Evolutionary conservation across 2,113 vertebrate species (phyloP), one percentile per base, ranked within the genome.

Genomic region (Seriola aureovittata): DNA sequence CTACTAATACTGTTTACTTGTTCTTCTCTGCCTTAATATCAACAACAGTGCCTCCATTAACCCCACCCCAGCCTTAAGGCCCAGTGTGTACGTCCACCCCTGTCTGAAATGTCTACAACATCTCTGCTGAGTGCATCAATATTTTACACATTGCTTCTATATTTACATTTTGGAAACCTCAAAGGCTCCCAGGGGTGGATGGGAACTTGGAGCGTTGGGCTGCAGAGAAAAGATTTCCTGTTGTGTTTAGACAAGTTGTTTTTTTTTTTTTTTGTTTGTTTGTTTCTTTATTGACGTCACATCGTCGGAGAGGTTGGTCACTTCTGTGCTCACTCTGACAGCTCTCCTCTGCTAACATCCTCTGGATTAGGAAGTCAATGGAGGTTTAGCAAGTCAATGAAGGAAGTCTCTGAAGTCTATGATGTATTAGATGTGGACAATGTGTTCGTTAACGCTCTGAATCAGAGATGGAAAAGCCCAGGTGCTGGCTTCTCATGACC

Each of bases 101-200:
- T 12, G 3, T 69, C 29, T 80, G 55, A 74, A 80, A 85, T 48
- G 74, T 87, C 82, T 78, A 70, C 78, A 87, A 50, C 57, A 72
- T 83, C 76, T 74, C 78, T 50, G 58, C 78, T 21, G 38, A 87
- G 58, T 5, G 14, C 85, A 89, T 91, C 42, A 85, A 90, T 91
- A 88, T 86, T 85, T 91, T 25, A 91, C 63, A 78, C 40, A n/a
- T 72, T 60, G 55, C 72, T 85, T 88, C 82, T 88, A 85, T 89
- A 89, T 89, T 90, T 85, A 89, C 71, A 65, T 86, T 88, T 90
- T 42, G 60, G 57, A 87, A 87, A 80, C 75, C 83, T 84, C 74
- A 82, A 82, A 77, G 68, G 81, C 62, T 78, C 74, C 48, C 5
- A 10, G 54, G 13, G 36, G 50, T 54, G 65, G 6, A 9, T 4